A percentile compares a stretch with the other conserved stretches of the same genome.
Conservation (phyloP, 1,140 invertebrate species). For the Apolygus lucorum region DNA sequence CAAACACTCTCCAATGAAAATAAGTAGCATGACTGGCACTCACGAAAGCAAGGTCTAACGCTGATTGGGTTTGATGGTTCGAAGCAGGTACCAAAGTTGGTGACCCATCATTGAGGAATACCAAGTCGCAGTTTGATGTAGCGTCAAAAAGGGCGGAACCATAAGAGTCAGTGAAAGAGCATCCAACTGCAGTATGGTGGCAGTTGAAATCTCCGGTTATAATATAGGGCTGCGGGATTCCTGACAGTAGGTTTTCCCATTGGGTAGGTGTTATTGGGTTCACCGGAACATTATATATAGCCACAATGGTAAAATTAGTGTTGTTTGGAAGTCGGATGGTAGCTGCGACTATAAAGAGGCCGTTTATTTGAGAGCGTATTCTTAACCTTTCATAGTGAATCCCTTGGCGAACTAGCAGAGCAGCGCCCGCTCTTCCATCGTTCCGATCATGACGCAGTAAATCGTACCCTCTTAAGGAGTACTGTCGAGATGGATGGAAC, state of each 20-base stretch:
- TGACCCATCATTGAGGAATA: background rate
- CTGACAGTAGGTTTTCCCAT: background rate
- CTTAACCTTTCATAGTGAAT: background rate
- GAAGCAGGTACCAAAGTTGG: background rate
- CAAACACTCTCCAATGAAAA: background rate
- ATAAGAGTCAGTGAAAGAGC: background rate
- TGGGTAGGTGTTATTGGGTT: background rate
- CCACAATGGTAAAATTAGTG: background rate
- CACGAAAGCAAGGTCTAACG: constrained; percentile 3
- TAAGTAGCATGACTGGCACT: background rate
- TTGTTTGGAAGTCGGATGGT: background rate
- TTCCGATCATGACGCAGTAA: background rate
- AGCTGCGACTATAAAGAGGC: background rate
- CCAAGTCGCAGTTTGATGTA: background rate
- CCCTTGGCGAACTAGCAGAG: constrained; percentile 6
- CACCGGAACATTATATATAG: background rate
- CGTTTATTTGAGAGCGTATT: background rate
- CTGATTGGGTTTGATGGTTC: background rate
- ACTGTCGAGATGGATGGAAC: background rate
- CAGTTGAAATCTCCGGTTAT: constrained; percentile 2
- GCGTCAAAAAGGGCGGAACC: background rate
- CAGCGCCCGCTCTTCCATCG: background rate
- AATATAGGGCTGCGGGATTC: background rate
- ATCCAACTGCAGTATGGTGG: background rate
- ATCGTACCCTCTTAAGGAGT: background rate